Conservation (phyloP, 2,888 invertebrate species). For the Strigamia crassipes region DNA sequence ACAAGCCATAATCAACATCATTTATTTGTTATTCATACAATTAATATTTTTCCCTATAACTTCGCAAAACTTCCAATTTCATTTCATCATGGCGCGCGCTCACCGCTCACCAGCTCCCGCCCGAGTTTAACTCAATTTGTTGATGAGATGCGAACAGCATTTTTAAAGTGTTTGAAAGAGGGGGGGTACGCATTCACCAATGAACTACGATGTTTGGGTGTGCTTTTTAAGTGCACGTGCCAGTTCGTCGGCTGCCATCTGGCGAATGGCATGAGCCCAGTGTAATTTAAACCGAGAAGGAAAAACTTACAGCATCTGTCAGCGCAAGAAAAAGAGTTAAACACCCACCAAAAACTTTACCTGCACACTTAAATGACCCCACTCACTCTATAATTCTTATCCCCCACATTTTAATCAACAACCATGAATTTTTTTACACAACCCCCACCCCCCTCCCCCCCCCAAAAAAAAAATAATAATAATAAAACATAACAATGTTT, state of each 20-base stretch:
- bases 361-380: background rate
- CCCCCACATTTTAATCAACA: background rate
- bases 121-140: background rate
- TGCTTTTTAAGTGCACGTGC: conserved; percentile 13
- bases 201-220: background rate
- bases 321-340: conserved; percentile 5
- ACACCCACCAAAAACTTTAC: background rate
- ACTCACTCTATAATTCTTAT: background rate
- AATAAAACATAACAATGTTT: background rate
- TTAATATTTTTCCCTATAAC: no score
- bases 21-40: no score
- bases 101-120: no score
- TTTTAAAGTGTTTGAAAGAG: background rate
- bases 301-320: background rate
- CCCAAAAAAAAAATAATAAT: background rate
- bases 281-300: background rate
- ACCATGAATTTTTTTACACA: no score
- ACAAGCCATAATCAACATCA: no score
- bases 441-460: background rate
- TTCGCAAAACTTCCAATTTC: no score
- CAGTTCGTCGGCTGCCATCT: conserved; percentile 25
- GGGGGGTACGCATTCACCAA: background rate
- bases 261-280: conserved; percentile 12
- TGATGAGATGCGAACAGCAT: background rate
- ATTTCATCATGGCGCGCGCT: no score